A percentile compares a stretch with the other conserved stretches of the same genome.
These are phyloP conservation scores for Leptopilina boulardi DNA, from an alignment of 1,140 invertebrate genomes.

Conservation along the genomic window DNA sequence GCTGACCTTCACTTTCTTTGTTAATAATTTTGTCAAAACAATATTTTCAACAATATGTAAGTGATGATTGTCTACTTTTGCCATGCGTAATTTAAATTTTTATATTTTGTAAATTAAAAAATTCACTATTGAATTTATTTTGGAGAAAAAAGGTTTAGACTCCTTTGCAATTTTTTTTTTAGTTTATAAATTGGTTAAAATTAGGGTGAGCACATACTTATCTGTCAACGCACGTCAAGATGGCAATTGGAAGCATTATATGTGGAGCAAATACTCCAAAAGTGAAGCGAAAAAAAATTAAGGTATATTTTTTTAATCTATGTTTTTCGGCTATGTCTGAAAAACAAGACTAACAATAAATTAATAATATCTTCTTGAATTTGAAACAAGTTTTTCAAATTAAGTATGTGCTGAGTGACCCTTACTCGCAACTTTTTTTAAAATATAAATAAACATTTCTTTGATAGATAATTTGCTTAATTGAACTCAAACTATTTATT, in stretches of 20 bases:
- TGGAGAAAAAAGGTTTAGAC: neutral
- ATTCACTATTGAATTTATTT: slow-evolving; percentile 35
- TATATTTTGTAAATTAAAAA: too few relatives aligned
- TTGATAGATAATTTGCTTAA: too few relatives aligned
- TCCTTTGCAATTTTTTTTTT: slow-evolving; percentile 58
- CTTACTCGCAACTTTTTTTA: too few relatives aligned
- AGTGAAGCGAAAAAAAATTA: slow-evolving; percentile 72
- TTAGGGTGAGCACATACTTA: slow-evolving; percentile 55
- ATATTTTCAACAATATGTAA: too few relatives aligned
- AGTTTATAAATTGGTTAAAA: slow-evolving; percentile 60
- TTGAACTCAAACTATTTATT: too few relatives aligned
- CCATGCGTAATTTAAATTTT: too few relatives aligned
- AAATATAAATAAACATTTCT: too few relatives aligned
- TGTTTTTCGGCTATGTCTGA: slow-evolving; percentile 33
- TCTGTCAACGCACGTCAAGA: slow-evolving; percentile 58
- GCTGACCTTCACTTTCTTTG: too few relatives aligned
- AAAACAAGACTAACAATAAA: slow-evolving; percentile 35
- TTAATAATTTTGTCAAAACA: too few relatives aligned
- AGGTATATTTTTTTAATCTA: slow-evolving; percentile 64
- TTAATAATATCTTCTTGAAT: neutral
- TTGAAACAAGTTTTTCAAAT: neutral
- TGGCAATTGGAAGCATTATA: slow-evolving; percentile 73
- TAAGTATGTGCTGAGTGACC: too few relatives aligned
- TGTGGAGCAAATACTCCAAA: slow-evolving; percentile 71
- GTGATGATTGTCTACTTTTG: too few relatives aligned